A percentile compares a stretch with the other conserved stretches of the same genome.
Evolutionary conservation across 1,140 invertebrate species (phyloP).

Genomic region (Rhopalosiphum maidis): DNA sequence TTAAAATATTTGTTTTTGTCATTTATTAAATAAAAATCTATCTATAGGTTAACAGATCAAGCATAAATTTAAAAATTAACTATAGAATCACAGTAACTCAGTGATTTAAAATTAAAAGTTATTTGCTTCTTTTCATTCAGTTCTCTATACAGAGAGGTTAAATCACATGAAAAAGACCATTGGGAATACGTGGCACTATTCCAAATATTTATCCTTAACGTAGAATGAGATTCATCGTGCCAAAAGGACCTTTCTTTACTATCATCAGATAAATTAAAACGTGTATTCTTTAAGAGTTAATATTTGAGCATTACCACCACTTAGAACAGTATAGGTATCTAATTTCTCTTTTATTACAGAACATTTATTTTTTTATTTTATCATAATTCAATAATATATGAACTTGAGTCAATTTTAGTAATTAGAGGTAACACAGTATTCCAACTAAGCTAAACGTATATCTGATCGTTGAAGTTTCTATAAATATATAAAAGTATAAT

Average conservation of each 20-base stretch:
- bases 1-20: not conserved
- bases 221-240: conserved; percentile 4
- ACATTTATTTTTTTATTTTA: not conserved
- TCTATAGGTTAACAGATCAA: not conserved
- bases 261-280: conserved; percentile 37
- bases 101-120: not conserved
- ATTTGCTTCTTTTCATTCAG: not conserved
- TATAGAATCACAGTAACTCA: not conserved
- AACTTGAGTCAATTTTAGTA: not conserved
- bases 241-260: conserved; percentile 26
- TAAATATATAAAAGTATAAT: not conserved
- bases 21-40: not conserved
- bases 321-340: not conserved
- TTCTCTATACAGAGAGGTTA: not conserved
- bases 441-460: too few species aligned
- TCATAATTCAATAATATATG: not conserved
- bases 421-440: not conserved
- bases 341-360: not conserved
- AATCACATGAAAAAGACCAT: conserved; percentile 35
- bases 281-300: not conserved
- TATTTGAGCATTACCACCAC: not conserved
- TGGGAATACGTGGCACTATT: not conserved
- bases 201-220: conserved; percentile 41
- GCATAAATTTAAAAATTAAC: not conserved
- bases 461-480: not conserved